A percentile compares a stretch with the other conserved stretches of the same genome.
Conservation (phyloP, 2,113 vertebrate genomes). For the Myiozetetes cayanensis region DNA sequence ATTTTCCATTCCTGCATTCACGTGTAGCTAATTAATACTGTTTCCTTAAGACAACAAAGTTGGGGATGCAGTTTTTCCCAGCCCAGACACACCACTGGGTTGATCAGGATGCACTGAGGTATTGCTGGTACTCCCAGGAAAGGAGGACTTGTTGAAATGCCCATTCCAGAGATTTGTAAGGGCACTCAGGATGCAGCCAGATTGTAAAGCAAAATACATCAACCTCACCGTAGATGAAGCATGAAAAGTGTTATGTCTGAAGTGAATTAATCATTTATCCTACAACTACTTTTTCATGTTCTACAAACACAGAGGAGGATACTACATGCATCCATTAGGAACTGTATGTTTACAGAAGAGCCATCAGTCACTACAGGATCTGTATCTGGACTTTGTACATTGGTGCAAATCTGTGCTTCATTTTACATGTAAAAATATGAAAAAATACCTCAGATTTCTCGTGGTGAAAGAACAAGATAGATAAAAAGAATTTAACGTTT, state of each 20-base stretch:
- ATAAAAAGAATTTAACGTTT: not conserved
- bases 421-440: not conserved
- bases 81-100: not conserved
- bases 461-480: not conserved
- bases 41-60: not conserved
- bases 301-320: constrained; percentile 40
- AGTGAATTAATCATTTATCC: constrained; percentile 64
- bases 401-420: not conserved
- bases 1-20: not conserved
- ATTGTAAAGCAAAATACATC: constrained; percentile 41
- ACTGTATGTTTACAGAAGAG: not conserved
- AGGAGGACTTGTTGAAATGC: not conserved
- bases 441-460: not conserved
- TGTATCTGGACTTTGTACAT: not conserved
- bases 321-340: constrained; percentile 40
- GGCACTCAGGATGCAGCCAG: constrained; percentile 8
- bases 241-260: constrained; percentile 42
- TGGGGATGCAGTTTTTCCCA: not conserved
- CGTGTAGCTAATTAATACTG: not conserved
- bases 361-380: not conserved
- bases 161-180: constrained; percentile 17
- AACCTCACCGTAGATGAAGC: constrained; percentile 34
- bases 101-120: not conserved
- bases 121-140: not conserved
- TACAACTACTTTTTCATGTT: constrained; percentile 47